Base-by-base conservation (phyloP, 2,888 invertebrate species). In the Synergus umbraculus region DNA sequence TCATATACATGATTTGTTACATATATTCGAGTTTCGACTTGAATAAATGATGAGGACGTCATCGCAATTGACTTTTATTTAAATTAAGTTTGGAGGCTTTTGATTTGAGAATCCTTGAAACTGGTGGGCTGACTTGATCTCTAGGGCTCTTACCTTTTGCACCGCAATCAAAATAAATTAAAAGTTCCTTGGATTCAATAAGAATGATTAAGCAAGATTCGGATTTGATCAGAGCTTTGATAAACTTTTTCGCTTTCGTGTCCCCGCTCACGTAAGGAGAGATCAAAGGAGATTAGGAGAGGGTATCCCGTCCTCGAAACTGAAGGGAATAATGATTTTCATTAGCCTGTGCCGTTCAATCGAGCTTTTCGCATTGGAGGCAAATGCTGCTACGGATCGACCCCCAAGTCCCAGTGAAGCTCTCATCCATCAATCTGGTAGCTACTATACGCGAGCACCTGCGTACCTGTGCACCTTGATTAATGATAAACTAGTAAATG, bases 401-500 rank as follows among this genome's bases (percentile, higher is more conserved):
- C 43, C 60, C 60, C 22, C 60, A 63, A 63, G 60, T 82, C 76
- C 78, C 79, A 66, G 65, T 81, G 78, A 77, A 83, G 79, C 82
- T 79, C 87, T 87, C 89, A 89, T 90, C 88, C 87, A 89, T 90
- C 90, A 89, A 88, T 86, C 86, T 79, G 77, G 81, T 85, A 84
- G 85, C 84, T 84, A 81, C 84, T 81, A 79, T 84, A 81, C 85
- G 85, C 85, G 85, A 86, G 87, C 89, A 88, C 88, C 88, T 87
- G 88, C 86, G 89, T 85, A 87, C 86, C 85, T 86, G 86, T 79
- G 76, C 76, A 79, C 79, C 83, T 89, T 90, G 90, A 91, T 90
- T 88, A 90, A 91, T 90, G 90, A 89, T 87, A 87, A 87, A 87
- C 85, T 83, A 85, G 88, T 85, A 86, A 88, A 87, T 88, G 86